Base-by-base conservation (phyloP, 2,113 vertebrate species). In the Hippocampus mohnikei region DNA sequence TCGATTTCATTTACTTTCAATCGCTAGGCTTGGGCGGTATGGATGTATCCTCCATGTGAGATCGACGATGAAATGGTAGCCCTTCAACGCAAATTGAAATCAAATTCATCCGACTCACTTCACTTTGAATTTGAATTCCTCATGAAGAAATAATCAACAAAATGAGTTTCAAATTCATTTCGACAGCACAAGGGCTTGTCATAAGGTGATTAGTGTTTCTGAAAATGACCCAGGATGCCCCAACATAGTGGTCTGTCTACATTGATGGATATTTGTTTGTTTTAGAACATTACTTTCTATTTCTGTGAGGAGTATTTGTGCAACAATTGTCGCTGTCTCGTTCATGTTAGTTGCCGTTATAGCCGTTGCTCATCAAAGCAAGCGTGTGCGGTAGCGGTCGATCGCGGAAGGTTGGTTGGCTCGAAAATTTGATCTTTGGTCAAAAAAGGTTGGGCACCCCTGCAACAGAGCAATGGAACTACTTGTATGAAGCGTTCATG, bases 1-100 rank as follows among this genome's bases (percentile, higher is more conserved):
- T 74, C 63, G 72, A 69, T 69, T 69, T 67, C 25, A 78, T 82
- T 83, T 61, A 59, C 52, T 59, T 72, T 41, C 59, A 66, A 33
- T 55, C 2, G 20, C 41, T 44, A 46, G 63, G 63, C 63, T 44
- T 46, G 63, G 63, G 63, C 63, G n/a, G 63, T 65, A 65, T 65
- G 27, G 27, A 60, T 60, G 27, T 18, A 20, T 60, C 27, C 6
- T 33, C 15, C 16, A 29, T 15, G 25, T 8, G 12, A 25, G 27
- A 59, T 59, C 1, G 15, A 25, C 21, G 0, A 56, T 56, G 53
- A 4, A 5, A 33, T 25, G 8, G 21, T 55, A 52, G 21, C 52
- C 21, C 21, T 52, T 52, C 6, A 27, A 59, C 13, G 2, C 8
- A 27, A 59, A 25, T 29, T 59, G 12, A 25, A 2, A n/a, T 12